Evolutionary conservation across 2,888 invertebrate genomes (phyloP).

Genomic region (Aspidiotus destructor): DNA sequence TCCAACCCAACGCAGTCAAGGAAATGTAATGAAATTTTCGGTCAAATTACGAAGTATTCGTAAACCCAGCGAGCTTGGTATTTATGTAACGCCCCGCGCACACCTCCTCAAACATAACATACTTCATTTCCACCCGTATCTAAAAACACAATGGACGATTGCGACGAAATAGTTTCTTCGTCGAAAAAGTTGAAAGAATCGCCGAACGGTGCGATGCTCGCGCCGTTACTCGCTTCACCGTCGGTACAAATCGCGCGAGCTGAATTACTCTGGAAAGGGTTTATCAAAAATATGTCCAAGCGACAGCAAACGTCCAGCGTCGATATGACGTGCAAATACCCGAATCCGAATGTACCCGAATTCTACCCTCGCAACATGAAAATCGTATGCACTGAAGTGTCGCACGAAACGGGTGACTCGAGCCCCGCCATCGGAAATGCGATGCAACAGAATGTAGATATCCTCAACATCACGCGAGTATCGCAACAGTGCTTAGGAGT

Average conservation of each 20-base stretch:
- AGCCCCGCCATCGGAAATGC: too few relatives aligned
- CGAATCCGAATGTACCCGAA: conserved; percentile 25
- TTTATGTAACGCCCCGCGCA: too few relatives aligned
- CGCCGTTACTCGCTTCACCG: background rate
- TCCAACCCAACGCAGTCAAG: too few relatives aligned
- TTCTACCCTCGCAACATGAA: conserved; percentile 13
- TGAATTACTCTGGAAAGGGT: conserved; percentile 8
- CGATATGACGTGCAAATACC: conserved; percentile 13
- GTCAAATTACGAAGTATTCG: too few relatives aligned
- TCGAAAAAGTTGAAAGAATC: background rate
- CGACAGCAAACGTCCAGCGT: background rate
- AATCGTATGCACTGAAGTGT: background rate
- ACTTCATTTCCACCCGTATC: background rate
- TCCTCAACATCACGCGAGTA: background rate
- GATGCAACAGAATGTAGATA: background rate
- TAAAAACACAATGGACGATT: background rate
- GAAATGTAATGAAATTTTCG: too few relatives aligned
- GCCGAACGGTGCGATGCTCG: background rate
- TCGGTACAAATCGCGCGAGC: background rate
- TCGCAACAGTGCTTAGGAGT: background rate
- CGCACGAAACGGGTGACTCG: background rate
- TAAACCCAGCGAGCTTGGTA: too few relatives aligned
- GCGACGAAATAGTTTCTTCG: background rate
- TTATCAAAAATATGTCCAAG: conserved; percentile 16
- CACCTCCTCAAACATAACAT: too few relatives aligned